A percentile compares a stretch with the other conserved stretches of the same genome.
These are phyloP conservation scores for Gyps fulvus DNA, from an alignment of 2,113 vertebrate species.

Conservation along the genomic window DNA sequence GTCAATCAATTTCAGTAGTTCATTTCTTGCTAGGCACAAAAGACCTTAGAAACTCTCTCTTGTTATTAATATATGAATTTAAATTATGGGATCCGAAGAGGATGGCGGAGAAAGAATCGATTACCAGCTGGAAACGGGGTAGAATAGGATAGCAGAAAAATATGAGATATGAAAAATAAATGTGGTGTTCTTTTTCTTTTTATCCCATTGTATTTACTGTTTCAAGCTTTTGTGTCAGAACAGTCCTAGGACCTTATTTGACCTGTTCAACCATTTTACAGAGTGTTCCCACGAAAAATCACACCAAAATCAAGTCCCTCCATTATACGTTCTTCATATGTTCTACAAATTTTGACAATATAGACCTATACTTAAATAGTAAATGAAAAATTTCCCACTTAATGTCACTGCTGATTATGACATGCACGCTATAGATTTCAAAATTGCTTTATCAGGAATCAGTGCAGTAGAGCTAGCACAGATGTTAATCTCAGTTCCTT, in stretches of 20 bases:
- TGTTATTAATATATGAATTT: not conserved
- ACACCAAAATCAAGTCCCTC: not conserved
- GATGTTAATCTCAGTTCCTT: not conserved
- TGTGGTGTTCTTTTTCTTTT: not conserved
- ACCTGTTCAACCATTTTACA: not conserved
- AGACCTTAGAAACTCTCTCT: not conserved
- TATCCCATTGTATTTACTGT: not conserved
- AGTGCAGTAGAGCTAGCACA: not conserved
- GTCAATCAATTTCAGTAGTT: not conserved
- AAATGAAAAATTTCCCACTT: not conserved
- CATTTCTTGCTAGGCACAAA: not conserved
- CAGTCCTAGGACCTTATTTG: not conserved
- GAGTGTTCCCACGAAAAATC: not conserved
- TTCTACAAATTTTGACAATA: not conserved
- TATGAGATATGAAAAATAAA: not conserved
- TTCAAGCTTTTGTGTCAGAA: not conserved
- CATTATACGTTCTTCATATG: not conserved
- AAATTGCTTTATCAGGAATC: not conserved
- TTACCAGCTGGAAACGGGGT: not conserved
- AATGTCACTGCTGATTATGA: not conserved
- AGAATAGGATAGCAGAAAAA: not conserved
- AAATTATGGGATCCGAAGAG: not conserved
- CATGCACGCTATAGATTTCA: rapidly evolving
- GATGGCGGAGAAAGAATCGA: not conserved
- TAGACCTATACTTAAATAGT: not conserved